phyloP scores from a whole-genome alignment of 2,113 vertebrate species.

The crab-eating macaque (Macaca fascicularis) region DNA sequence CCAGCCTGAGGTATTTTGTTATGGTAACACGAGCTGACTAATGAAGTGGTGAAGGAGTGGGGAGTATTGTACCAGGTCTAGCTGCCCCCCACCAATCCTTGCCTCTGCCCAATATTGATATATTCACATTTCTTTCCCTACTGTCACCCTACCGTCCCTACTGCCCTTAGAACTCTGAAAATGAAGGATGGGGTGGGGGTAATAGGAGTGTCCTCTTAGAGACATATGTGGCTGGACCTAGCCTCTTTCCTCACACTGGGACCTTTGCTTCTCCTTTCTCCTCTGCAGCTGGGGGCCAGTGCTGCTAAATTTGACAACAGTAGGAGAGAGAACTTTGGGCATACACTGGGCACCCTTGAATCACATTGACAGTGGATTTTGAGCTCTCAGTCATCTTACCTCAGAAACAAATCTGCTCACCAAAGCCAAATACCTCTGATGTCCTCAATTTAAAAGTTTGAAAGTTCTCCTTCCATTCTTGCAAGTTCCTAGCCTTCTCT shows the following conservation, averaged over 20 bases:
- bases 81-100: not conserved
- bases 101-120: fast-evolving
- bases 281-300: not conserved
- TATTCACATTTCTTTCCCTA: not conserved
- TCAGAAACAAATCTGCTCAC: not conserved
- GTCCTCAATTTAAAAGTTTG: not conserved
- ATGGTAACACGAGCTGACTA: not conserved
- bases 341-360: not conserved
- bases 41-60: not conserved
- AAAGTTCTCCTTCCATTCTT: not conserved
- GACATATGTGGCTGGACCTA: not conserved
- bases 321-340: not conserved
- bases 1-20: not conserved
- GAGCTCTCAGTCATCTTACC: not conserved
- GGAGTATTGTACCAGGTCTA: fast-evolving
- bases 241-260: not conserved
- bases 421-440: not conserved
- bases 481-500: not conserved
- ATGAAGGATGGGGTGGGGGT: fast-evolving
- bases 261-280: not conserved
- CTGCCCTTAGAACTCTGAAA: not conserved
- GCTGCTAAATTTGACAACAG: not conserved
- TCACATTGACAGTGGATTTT: not conserved
- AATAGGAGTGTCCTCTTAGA: not conserved
- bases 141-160: not conserved